Evolutionary conservation across 2,113 vertebrate species (phyloP).

Genomic region (Phylloscopus whistleri): DNA sequence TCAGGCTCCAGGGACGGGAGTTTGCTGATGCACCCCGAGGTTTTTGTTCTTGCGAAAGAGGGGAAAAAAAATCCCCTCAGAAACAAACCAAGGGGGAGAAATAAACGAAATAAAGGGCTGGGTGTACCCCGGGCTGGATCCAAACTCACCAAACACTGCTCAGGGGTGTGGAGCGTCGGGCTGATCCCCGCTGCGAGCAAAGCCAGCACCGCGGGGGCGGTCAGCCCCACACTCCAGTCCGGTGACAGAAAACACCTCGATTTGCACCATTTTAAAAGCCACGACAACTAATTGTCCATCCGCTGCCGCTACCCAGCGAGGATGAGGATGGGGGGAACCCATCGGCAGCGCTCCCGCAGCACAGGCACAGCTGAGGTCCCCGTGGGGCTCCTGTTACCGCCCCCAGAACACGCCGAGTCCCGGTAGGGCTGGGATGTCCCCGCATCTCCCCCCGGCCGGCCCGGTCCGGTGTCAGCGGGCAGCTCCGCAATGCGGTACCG

Average conservation of each 20-base stretch:
- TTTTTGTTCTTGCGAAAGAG: background rate
- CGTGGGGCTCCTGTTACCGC: background rate
- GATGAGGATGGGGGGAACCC: background rate
- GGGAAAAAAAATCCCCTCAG: background rate
- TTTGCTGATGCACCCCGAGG: background rate
- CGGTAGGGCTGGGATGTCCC: background rate
- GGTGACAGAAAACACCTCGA: background rate
- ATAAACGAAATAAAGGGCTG: background rate
- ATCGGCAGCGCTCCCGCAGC: background rate
- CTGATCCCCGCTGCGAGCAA: background rate
- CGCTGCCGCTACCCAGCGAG: background rate
- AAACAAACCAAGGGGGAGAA: background rate
- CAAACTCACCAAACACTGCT: background rate
- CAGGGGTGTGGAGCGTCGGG: background rate
- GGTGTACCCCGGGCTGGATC: background rate
- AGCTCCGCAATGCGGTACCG: conserved; percentile 45
- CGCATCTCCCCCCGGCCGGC: background rate
- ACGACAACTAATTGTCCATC: background rate
- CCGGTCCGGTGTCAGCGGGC: background rate
- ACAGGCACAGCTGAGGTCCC: background rate
- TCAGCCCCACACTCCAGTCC: background rate
- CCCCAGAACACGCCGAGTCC: background rate
- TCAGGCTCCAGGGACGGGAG: background rate
- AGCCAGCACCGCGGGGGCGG: background rate
- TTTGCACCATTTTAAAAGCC: background rate